Evolutionary conservation across 2,797 vertebrate species (phyloP).

Genomic region (Threskiornis aethiopicus): DNA sequence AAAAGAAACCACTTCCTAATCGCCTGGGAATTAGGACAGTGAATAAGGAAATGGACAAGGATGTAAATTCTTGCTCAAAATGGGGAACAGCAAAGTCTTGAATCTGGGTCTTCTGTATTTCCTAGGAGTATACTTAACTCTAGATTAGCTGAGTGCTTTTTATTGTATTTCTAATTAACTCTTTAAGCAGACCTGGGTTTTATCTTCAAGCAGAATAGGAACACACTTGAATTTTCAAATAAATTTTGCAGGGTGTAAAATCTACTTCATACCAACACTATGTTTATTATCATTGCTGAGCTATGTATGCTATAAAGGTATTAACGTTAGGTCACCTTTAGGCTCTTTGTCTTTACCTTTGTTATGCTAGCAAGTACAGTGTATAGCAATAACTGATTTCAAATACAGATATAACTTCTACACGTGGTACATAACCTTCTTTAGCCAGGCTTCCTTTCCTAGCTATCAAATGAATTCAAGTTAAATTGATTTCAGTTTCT

Average conservation of each 20-base stretch:
- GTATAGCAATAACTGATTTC: background rate
- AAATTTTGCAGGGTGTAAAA: background rate
- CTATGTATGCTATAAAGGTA: background rate
- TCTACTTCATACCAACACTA: background rate
- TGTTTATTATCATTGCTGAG: background rate
- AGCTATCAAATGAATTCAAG: background rate
- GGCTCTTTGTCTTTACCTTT: background rate
- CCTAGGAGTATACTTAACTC: background rate
- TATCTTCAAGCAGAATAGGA: background rate
- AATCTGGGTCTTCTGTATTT: background rate
- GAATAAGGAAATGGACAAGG: background rate
- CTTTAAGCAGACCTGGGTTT: background rate
- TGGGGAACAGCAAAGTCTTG: background rate
- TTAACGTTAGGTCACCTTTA: background rate
- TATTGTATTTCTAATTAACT: background rate
- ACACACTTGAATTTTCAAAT: background rate
- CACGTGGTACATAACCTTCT: background rate
- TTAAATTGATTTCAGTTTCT: background rate
- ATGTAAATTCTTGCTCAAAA: background rate
- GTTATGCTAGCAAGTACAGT: background rate
- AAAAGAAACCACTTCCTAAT: accelerated
- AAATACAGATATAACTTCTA: background rate
- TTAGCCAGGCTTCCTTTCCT: background rate
- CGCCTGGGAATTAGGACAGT: background rate
- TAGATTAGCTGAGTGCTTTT: background rate